These are phyloP conservation scores for Tachystola acroxantha DNA, from an alignment of 2,888 invertebrate genomes.

Conservation along the genomic window DNA sequence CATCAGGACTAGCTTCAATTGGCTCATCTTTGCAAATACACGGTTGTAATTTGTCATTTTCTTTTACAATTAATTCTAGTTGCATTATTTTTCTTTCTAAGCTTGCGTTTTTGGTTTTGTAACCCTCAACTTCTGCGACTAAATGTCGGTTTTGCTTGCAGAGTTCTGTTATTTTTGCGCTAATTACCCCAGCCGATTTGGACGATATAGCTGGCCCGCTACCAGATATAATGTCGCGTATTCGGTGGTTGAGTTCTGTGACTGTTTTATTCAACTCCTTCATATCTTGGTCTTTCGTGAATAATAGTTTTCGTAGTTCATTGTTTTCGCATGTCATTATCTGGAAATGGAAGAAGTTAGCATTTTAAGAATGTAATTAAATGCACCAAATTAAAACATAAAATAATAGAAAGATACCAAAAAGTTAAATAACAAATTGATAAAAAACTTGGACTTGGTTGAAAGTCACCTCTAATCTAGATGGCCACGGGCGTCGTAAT, in stretches of 20 bases:
- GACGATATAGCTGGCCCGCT: constrained; percentile 65
- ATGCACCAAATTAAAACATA: too few relatives aligned
- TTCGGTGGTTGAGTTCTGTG: constrained; percentile 56
- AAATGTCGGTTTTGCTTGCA: constrained; percentile 82
- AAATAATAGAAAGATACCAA: too few relatives aligned
- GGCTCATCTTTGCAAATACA: constrained; percentile 70
- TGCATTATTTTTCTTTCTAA: constrained; percentile 72
- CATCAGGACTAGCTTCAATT: constrained; percentile 50
- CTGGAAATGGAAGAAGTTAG: too few relatives aligned
- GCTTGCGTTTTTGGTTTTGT: constrained; percentile 77
- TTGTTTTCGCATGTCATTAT: constrained; percentile 76
- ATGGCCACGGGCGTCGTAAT: too few relatives aligned
- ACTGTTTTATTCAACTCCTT: constrained; percentile 62
- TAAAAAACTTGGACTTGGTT: too few relatives aligned
- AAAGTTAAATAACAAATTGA: too few relatives aligned
- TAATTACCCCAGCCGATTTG: constrained; percentile 74
- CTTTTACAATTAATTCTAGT: constrained; percentile 53
- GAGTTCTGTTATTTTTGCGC: constrained; percentile 82
- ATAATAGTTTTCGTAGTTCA: constrained; percentile 69
- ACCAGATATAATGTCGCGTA: constrained; percentile 71
- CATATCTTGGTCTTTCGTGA: constrained; percentile 64
- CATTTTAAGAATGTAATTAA: too few relatives aligned
- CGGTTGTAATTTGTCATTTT: constrained; percentile 47
- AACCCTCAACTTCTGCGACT: constrained; percentile 78
- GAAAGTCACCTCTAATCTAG: too few relatives aligned